Base-by-base conservation (phyloP, 1,140 invertebrate species). In the Parapsyche elsis region DNA sequence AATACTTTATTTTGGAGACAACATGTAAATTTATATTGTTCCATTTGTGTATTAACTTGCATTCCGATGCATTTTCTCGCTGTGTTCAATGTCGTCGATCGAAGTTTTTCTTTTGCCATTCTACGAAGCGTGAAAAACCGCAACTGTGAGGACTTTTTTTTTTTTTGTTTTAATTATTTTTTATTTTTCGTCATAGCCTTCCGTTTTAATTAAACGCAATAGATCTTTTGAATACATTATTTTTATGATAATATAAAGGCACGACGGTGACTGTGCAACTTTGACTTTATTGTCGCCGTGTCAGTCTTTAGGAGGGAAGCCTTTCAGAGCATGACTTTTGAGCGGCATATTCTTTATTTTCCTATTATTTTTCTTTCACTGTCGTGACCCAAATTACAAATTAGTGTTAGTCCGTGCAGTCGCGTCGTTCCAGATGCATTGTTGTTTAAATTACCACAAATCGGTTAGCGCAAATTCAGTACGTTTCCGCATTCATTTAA, bases 341-440 rank as follows among this genome's bases (percentile, higher is more conserved):
- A n/a, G 4, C 49, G 49, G 16, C 12, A n/a, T 14, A 14, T 14
- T 53, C 16, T 53, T 53, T 53, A 53, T 53, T 38, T 38, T 38
- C 30, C 49, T 53, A 53, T 53, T 53, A 53, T 53, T 53, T 53
- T 53, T 53, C 12, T 38, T 38, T 61, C 21, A 9, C 19, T 61
- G n/a, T 61, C 16, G 16, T 61, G 57, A 19, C 57, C 57, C 57
- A 61, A 38, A 61, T 61, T 61, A 61, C n/a, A 61, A 61, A 61
- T 61, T 61, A 21, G 57, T 38, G 7, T n/a, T 38, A 38, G 30
- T 7, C 30, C 30, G 30, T 38, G 30, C 30, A 38, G 16, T 61
- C 57, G 53, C 14, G 7, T 21, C 57, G 57, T 19, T 61, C 30
- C 30, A 38, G 30, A 38, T 38, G 30, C 30, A 38, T 38, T 38